These are phyloP conservation scores for Rhadinocentrus ornatus DNA, from an alignment of 2,797 vertebrate genomes.

Conservation along the genomic window DNA sequence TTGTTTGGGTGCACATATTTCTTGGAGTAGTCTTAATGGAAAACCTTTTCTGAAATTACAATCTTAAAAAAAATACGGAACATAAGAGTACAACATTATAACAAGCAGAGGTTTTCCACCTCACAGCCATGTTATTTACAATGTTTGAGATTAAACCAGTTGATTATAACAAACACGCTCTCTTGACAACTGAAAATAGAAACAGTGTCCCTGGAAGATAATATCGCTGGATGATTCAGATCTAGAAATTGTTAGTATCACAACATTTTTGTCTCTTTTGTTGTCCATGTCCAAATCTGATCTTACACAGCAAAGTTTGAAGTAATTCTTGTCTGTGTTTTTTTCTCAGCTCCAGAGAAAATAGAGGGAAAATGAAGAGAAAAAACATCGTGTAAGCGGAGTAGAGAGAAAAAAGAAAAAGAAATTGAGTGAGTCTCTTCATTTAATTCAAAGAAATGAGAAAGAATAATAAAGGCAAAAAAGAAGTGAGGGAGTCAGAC, in stretches of 20 bases:
- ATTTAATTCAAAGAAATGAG: constrained; percentile 51
- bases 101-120: neutral
- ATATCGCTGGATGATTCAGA: neutral
- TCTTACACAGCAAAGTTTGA: constrained; percentile 39
- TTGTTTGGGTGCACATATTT: too few species aligned
- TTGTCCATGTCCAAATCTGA: constrained; percentile 49
- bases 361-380: constrained; percentile 17
- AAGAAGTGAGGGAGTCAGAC: constrained; percentile 26
- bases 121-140: neutral
- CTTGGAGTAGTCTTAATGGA: too few species aligned
- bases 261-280: constrained; percentile 8
- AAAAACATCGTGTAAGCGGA: constrained; percentile 19
- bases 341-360: constrained; percentile 53
- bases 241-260: neutral
- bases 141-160: neutral
- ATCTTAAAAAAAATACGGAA: too few species aligned
- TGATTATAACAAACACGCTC: neutral
- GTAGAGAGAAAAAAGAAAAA: constrained; percentile 12
- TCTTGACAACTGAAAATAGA: neutral
- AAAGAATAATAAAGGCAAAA: constrained; percentile 52
- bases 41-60: too few species aligned
- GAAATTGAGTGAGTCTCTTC: constrained; percentile 45
- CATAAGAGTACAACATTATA: too few species aligned
- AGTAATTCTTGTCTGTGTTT: constrained; percentile 39
- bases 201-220: neutral